A percentile compares a stretch with the other conserved stretches of the same genome.
Evolutionary conservation across 2,888 invertebrate genomes (phyloP).

Genomic region (Nomada fabriciana): DNA sequence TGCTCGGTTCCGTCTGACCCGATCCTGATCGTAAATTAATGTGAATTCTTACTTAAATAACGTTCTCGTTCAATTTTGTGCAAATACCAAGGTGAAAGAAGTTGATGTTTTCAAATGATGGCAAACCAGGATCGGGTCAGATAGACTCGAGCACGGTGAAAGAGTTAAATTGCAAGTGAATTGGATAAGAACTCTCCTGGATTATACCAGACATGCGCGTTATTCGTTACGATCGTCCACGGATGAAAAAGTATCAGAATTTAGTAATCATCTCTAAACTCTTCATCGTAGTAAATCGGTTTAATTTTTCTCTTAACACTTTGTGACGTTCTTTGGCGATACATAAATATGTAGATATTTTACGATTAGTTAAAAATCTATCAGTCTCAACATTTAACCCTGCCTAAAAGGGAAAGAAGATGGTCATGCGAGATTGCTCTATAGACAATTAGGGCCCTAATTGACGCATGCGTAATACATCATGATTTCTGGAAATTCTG

Average conservation of each 20-base stretch:
- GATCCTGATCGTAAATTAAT: too few relatives aligned
- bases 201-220: not conserved
- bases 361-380: constrained; percentile 78
- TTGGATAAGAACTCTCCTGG: not conserved
- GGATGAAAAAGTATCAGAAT: constrained; percentile 24
- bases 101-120: too few relatives aligned
- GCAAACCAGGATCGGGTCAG: too few relatives aligned
- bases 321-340: constrained; percentile 49
- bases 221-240: not conserved
- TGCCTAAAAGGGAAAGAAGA: constrained; percentile 79
- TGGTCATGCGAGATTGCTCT: constrained; percentile 81
- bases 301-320: constrained; percentile 3
- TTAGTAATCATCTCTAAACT: constrained; percentile 4
- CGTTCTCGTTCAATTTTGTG: too few relatives aligned
- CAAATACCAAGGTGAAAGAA: too few relatives aligned
- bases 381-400: constrained; percentile 82
- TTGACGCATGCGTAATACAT: constrained; percentile 51
- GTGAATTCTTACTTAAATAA: too few relatives aligned
- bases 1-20: too few relatives aligned
- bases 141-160: too few relatives aligned
- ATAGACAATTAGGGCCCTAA: constrained; percentile 69
- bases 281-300: constrained; percentile 11
- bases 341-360: constrained; percentile 75
- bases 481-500: constrained; percentile 27
- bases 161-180: not conserved